Conservation (phyloP, 2,888 invertebrate species). For the Eucriotettix oculatus region DNA sequence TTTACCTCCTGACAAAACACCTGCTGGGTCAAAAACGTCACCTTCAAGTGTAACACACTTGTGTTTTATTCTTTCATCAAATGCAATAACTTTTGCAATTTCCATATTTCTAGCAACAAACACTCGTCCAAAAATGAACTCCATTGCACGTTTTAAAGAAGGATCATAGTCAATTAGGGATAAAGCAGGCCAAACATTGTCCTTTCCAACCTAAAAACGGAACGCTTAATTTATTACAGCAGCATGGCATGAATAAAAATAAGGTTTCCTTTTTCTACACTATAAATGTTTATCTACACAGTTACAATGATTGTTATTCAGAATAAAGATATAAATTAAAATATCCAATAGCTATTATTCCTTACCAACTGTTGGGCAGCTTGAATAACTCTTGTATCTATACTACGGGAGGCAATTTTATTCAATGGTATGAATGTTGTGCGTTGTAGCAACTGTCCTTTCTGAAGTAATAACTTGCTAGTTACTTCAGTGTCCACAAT, state of each 20-base stretch:
- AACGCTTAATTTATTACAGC: neutral
- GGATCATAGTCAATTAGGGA: conserved; percentile 55
- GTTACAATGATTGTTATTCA: too few species aligned
- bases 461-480: conserved; percentile 67
- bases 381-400: conserved; percentile 40
- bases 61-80: conserved; percentile 46
- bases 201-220: conserved; percentile 40
- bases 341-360: conserved; percentile 9
- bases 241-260: too few species aligned
- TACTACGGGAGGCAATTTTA: conserved; percentile 51
- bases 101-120: conserved; percentile 73
- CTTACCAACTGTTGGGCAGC: conserved; percentile 53
- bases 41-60: conserved; percentile 80
- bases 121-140: conserved; percentile 71
- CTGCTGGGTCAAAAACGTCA: conserved; percentile 80
- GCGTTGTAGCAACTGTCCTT: conserved; percentile 60
- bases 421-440: conserved; percentile 85
- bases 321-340: too few species aligned
- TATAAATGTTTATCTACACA: too few species aligned
- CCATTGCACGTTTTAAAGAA: conserved; percentile 57
- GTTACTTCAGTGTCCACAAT: conserved; percentile 76
- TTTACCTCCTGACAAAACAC: conserved; percentile 75
- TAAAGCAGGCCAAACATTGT: conserved; percentile 68
- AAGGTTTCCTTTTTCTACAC: too few species aligned
- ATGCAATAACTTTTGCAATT: conserved; percentile 65